These are phyloP conservation scores for Plebejus argus DNA, from an alignment of 2,888 invertebrate genomes.

Conservation along the genomic window DNA sequence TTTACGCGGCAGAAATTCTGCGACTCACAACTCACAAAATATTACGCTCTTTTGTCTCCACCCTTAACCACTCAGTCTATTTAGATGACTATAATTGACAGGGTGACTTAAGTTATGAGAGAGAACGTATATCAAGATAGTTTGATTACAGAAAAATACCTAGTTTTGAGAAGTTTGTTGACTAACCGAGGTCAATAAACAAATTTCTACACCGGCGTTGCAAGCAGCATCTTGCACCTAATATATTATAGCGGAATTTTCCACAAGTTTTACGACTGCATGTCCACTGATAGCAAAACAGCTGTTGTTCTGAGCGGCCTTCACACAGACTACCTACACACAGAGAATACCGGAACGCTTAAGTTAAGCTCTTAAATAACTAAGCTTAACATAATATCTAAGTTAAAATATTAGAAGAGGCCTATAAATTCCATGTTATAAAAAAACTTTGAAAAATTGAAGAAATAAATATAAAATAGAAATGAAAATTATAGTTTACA, in stretches of 20 bases:
- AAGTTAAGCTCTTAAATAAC: not conserved
- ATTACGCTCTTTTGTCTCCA: too few relatives aligned
- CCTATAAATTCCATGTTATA: not conserved
- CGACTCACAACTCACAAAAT: too few relatives aligned
- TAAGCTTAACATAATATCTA: not conserved
- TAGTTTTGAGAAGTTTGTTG: too few relatives aligned
- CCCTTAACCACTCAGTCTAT: too few relatives aligned
- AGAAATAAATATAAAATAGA: too few relatives aligned
- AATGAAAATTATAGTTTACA: too few relatives aligned
- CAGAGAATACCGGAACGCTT: not conserved
- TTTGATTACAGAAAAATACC: too few relatives aligned
- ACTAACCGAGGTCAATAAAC: not conserved
- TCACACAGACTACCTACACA: not conserved
- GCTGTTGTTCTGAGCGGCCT: slow-evolving; percentile 8
- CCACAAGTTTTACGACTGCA: not conserved
- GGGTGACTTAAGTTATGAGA: too few relatives aligned
- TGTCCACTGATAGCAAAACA: not conserved
- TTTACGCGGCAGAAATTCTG: too few relatives aligned
- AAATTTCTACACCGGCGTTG: not conserved
- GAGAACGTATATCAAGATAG: too few relatives aligned
- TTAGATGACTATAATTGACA: too few relatives aligned
- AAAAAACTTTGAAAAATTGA: not conserved
- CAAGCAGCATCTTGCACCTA: not conserved
- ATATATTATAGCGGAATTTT: not conserved
- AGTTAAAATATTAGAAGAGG: not conserved